These are phyloP conservation scores for Lindbergichthys nudifrons DNA, from an alignment of 2,797 vertebrate species.

Conservation along the genomic window DNA sequence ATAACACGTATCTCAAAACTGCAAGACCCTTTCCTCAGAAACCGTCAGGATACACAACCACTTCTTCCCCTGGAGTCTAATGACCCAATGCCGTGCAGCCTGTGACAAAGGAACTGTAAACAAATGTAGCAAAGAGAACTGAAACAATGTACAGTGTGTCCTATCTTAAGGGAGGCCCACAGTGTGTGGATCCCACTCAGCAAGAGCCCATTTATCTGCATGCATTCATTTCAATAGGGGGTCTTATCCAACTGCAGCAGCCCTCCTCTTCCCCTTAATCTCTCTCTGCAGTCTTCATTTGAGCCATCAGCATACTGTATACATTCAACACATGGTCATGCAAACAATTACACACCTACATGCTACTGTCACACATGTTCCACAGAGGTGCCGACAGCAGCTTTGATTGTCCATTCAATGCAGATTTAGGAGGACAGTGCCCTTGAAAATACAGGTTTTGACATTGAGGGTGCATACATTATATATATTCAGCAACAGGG, in stretches of 20 bases:
- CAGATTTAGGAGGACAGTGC: slow-evolving; percentile 44
- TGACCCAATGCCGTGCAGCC: slow-evolving; percentile 3
- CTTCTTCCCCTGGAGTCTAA: slow-evolving; percentile 17
- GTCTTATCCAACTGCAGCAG: slow-evolving; percentile 33
- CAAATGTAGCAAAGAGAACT: slow-evolving; percentile 24
- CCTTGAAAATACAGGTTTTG: slow-evolving; percentile 63
- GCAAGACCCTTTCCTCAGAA: slow-evolving; percentile 42
- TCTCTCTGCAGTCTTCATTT: slow-evolving; percentile 27
- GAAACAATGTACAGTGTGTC: slow-evolving; percentile 10
- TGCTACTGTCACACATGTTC: slow-evolving; percentile 16
- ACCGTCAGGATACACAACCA: slow-evolving; percentile 11
- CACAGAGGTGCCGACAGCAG: slow-evolving; percentile 62
- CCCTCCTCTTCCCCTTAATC: slow-evolving; percentile 10
- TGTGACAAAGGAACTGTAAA: slow-evolving; percentile 19
- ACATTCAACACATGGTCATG: slow-evolving; percentile 5
- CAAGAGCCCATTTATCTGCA: slow-evolving; percentile 64
- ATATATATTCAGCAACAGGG: slow-evolving; percentile 58
- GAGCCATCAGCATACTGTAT: slow-evolving; percentile 60
- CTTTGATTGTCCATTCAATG: slow-evolving; percentile 62
- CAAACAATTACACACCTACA: slow-evolving; percentile 39
- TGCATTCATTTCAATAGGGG: slow-evolving; percentile 60
- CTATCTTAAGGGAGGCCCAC: not conserved
- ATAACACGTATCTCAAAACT: slow-evolving; percentile 55
- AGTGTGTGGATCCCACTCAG: slow-evolving; percentile 16
- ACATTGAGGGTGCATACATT: slow-evolving; percentile 62